Base-by-base conservation (phyloP, 1,140 invertebrate genomes). In the Leguminivora glycinivorella region DNA sequence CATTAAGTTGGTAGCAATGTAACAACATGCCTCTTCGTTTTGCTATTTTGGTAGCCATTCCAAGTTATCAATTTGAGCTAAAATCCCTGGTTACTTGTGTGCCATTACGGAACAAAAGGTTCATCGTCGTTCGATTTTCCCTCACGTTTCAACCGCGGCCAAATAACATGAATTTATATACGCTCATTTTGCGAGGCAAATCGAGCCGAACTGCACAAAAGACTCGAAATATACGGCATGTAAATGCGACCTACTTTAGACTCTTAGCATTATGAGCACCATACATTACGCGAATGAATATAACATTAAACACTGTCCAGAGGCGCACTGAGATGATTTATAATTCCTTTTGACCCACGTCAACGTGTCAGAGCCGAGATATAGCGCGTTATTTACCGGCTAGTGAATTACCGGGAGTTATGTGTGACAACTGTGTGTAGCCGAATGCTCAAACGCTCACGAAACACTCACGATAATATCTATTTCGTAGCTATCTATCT, bases 221-320 rank as follows among this genome's bases (percentile, higher is more conserved):
- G 24, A 29, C 25, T 52, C 24, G 56, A 25, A 58, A 58, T 58
- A 29, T 58, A 58, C 24, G 24, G 24, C 24, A 72, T 78, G 74
- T 72, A 74, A 74, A 76, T 70, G 69, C 70, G 75, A 74, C 81
- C 78, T 76, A 83, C 76, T 79, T 83, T 77, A 67, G 22, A 69
- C 66, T 72, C 74, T 58, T 73, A 70, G 74, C 67, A 70, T 60
- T 77, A 77, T 67, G 71, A 67, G 67, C 66, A 71, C 56, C 70
- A 72, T 76, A 67, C 68, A 74, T 72, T 67, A 69, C 66, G 69
- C 47, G 76, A 31, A 82, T 85, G 76, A 84, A 84, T 84, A 83
- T 84, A 81, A 84, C 73, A 85, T 85, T 83, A 80, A 75, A 83
- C 77, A 80, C 75, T 78, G 74, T 75, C 72, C 73, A 74, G 70